Base-by-base conservation (phyloP, 2,888 invertebrate genomes). In the Orchestes rusci region DNA sequence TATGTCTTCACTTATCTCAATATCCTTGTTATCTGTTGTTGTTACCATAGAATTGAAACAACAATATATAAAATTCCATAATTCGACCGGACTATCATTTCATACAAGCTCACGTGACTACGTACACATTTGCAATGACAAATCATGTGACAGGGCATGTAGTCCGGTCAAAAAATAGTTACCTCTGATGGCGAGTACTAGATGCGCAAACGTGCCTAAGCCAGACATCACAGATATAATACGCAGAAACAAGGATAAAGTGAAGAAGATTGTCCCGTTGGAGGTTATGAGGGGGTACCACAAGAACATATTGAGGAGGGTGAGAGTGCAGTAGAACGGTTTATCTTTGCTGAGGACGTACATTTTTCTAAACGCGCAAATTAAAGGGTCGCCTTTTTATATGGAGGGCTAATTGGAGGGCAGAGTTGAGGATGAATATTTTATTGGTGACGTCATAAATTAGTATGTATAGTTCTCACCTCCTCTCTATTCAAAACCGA, bases 1-100 rank as follows among this genome's bases (percentile, higher is more conserved):
- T n/a, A 50, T 39, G 10, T 50, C 50, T 41, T 47, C 50, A 15
- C 41, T 43, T 13, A 45, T 43, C 2, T 43, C 40, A 5, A 43
- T 29, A 15, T 37, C 33, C 16, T 30, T 40, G 5, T 34, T 12
- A 31, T 46, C 50, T 50, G n/a, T n/a, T n/a, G n/a, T n/a, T n/a
- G n/a, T n/a, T n/a, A n/a, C n/a, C n/a, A n/a, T n/a, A n/a, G n/a
- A n/a, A n/a, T n/a, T n/a, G n/a, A n/a, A n/a, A n/a, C n/a, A n/a
- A n/a, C n/a, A n/a, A n/a, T n/a, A n/a, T n/a, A n/a, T n/a, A n/a
- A n/a, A n/a, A n/a, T n/a, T n/a, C n/a, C n/a, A n/a, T n/a, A n/a
- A n/a, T n/a, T n/a, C n/a, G n/a, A n/a, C n/a, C n/a, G n/a, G n/a
- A n/a, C n/a, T n/a, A n/a, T n/a, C n/a, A n/a, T n/a, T n/a, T n/a